Percentiles rank a stretch among this genome's conserved stretches.
These are phyloP conservation scores for Neoitamus cyanurus DNA, from an alignment of 2,888 invertebrate genomes.

Conservation along the genomic window DNA sequence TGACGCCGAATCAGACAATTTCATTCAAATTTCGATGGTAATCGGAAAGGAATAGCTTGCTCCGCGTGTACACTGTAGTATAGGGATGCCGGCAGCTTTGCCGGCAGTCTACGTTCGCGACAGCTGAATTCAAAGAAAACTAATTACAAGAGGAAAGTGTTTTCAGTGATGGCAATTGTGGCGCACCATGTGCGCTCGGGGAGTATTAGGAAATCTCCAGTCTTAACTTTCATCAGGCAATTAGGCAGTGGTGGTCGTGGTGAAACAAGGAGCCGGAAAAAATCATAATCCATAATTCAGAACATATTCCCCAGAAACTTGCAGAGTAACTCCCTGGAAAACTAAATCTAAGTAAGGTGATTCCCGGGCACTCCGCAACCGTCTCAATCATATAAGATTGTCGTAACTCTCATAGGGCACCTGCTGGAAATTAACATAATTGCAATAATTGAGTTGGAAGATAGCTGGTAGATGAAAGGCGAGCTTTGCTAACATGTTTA, in stretches of 20 bases:
- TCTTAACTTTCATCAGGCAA: background rate
- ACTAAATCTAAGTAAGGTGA: background rate
- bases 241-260: background rate
- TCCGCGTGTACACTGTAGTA: background rate
- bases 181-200: background rate
- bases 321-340: background rate
- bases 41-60: background rate
- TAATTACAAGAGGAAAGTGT: background rate
- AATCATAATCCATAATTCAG: background rate
- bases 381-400: background rate
- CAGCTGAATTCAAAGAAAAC: background rate
- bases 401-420: background rate
- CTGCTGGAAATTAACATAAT: background rate
- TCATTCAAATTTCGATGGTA: background rate
- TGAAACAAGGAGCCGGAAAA: background rate
- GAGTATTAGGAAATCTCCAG: background rate
- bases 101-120: background rate
- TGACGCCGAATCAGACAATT: constrained; percentile 1
- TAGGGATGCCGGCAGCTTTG: background rate
- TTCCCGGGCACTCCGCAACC: background rate
- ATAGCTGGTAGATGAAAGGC: background rate
- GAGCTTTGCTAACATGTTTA: background rate
- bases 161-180: background rate
- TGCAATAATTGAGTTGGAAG: background rate
- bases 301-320: background rate